Evolutionary conservation across 64 coral and sea anemone genomes (phyloP).

Genomic region (Trachythela sp.): DNA sequence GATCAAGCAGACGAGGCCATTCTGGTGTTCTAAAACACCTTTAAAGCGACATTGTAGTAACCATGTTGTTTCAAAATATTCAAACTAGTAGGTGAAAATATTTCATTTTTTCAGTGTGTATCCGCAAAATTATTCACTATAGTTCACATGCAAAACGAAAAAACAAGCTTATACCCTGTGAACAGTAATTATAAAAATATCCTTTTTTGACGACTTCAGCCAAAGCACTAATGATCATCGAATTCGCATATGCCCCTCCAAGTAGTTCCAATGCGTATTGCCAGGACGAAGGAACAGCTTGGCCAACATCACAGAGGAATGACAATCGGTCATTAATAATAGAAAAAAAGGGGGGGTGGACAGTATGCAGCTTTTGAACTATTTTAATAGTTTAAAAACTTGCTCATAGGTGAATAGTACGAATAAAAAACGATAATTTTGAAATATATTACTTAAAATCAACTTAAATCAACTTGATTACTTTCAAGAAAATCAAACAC

Average conservation of each 20-base stretch:
- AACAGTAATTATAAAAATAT: conserved; percentile 38
- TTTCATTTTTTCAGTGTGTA: too few species aligned
- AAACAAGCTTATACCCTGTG: conserved; percentile 33
- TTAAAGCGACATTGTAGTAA: too few species aligned
- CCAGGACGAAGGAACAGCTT: conserved; percentile 43
- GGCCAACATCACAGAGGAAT: conserved; percentile 46
- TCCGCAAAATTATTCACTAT: too few species aligned
- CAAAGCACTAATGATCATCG: conserved; percentile 27
- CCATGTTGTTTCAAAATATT: too few species aligned
- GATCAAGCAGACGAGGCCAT: too few species aligned
- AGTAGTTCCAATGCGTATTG: conserved; percentile 26
- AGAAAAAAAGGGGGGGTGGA: background rate
- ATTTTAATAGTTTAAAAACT: too few species aligned
- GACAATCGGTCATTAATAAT: conserved; percentile 20
- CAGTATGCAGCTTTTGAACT: background rate
- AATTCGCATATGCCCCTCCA: conserved; percentile 36
- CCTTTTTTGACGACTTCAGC: conserved; percentile 34
- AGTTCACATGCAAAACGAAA: too few species aligned
- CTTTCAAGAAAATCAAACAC: conserved; percentile 23
- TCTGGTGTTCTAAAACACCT: too few species aligned
- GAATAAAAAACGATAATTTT: too few species aligned
- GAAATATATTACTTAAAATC: too few species aligned
- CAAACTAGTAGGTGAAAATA: too few species aligned
- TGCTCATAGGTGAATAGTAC: too few species aligned
- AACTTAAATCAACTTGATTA: conserved; percentile 15